A percentile compares a stretch with the other conserved stretches of the same genome.
phyloP scores from a whole-genome alignment of 1,140 invertebrate genomes.

The Aplysia californica region DNA sequence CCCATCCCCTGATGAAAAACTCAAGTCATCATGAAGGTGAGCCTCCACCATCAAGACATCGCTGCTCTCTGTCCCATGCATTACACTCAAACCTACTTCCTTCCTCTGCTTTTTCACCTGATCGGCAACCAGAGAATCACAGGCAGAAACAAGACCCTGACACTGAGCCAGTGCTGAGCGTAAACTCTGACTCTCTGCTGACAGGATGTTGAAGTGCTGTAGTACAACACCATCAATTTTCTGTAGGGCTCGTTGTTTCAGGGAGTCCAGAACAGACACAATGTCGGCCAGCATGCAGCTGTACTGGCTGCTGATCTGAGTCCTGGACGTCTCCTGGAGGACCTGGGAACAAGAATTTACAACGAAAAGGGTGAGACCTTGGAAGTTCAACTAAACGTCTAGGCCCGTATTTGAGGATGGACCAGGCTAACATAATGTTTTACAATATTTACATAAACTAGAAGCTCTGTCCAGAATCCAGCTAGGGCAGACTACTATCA shows the following conservation, averaged over 20 bases:
- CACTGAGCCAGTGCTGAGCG: background rate
- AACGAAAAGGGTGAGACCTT: background rate
- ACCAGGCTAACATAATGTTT: too few species aligned
- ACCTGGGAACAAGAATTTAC: conserved; percentile 33
- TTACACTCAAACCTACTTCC: too few species aligned
- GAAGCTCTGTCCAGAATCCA: too few species aligned
- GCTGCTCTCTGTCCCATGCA: too few species aligned
- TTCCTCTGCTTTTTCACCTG: too few species aligned
- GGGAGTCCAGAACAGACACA: background rate
- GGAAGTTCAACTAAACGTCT: too few species aligned
- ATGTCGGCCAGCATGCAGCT: conserved; percentile 49
- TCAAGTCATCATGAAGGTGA: too few species aligned
- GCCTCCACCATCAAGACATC: too few species aligned
- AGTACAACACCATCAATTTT: background rate
- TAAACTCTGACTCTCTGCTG: background rate
- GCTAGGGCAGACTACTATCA: too few species aligned
- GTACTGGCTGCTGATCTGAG: conserved; percentile 51
- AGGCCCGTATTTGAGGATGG: too few species aligned
- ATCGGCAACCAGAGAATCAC: background rate
- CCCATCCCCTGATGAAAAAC: background rate
- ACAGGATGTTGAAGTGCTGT: background rate
- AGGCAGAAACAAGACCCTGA: background rate
- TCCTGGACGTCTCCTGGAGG: conserved; percentile 41
- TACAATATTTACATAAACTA: too few species aligned
- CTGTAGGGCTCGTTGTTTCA: background rate